Conservation (phyloP, 1,140 invertebrate species). For the Drosophila bipectinata region DNA sequence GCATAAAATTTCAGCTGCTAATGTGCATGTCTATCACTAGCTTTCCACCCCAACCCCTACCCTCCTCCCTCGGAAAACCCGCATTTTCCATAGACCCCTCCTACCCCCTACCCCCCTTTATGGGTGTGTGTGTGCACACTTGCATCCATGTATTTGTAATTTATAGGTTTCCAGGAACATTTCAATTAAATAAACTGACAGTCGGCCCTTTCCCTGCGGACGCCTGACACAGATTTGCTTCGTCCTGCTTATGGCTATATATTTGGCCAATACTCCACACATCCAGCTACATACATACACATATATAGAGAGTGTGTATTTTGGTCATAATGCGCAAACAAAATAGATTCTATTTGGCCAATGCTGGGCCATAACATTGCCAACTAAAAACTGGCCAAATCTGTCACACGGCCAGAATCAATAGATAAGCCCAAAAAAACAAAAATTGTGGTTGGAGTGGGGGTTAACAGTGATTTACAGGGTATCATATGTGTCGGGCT, state of each 20-base stretch:
- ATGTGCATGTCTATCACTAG: conserved; percentile 55
- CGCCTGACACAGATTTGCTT: conserved; percentile 30
- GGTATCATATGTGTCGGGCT: conserved; percentile 13
- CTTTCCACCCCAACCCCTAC: neutral
- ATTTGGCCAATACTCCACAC: conserved; percentile 2
- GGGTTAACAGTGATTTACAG: conserved; percentile 17
- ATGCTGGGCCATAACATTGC: conserved; percentile 10
- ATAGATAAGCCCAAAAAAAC: conserved; percentile 19
- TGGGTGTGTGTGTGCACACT: conserved; percentile 21
- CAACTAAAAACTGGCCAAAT: conserved; percentile 17
- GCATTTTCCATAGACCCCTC: neutral
- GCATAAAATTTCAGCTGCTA: conserved; percentile 59
- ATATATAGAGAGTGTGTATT: conserved; percentile 2
- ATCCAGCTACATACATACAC: conserved; percentile 1
- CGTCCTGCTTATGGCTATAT: too few relatives aligned
- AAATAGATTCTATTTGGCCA: conserved; percentile 32
- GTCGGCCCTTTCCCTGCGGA: conserved; percentile 16
- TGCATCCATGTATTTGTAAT: conserved; percentile 56
- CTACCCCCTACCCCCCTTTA: neutral
- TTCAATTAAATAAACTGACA: conserved; percentile 80
- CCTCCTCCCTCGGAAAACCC: neutral
- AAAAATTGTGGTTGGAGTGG: too few relatives aligned
- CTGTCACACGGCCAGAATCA: conserved; percentile 18
- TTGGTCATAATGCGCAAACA: conserved; percentile 25
- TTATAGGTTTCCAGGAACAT: conserved; percentile 75